Evolutionary conservation across 2,113 vertebrate genomes (phyloP).

Genomic region (Bettongia penicillata): DNA sequence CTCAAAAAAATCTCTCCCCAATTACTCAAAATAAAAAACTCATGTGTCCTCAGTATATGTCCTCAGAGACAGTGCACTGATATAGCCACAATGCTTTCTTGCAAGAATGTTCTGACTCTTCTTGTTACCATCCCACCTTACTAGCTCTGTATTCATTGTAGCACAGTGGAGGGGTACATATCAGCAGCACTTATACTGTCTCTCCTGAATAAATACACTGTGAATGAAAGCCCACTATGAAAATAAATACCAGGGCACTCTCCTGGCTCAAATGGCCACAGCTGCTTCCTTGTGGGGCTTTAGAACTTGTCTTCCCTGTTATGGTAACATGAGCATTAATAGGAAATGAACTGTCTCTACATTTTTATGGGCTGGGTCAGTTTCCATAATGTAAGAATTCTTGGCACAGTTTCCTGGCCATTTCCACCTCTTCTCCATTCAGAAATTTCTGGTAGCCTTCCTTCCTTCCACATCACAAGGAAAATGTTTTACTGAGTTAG

Average conservation of each 20-base stretch:
- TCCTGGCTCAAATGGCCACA: neutral
- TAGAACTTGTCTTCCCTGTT: neutral
- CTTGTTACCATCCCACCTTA: neutral
- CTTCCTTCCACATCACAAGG: neutral
- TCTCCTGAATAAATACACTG: neutral
- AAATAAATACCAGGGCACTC: neutral
- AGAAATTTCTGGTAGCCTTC: neutral
- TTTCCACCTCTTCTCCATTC: neutral
- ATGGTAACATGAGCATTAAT: neutral
- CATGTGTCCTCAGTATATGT: neutral
- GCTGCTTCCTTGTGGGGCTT: neutral
- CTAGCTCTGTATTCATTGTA: neutral
- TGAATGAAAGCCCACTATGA: neutral
- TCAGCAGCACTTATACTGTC: neutral
- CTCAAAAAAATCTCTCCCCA: neutral
- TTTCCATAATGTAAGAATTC: neutral
- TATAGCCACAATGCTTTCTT: neutral
- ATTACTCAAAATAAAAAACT: neutral
- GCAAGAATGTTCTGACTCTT: neutral
- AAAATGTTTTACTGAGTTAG: neutral
- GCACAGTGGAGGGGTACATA: neutral
- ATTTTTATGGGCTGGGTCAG: neutral
- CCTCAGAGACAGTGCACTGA: neutral
- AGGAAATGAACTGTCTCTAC: neutral
- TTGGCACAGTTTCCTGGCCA: neutral